phyloP scores from a whole-genome alignment of 2,113 vertebrate genomes.

The Gymnogyps californianus region DNA sequence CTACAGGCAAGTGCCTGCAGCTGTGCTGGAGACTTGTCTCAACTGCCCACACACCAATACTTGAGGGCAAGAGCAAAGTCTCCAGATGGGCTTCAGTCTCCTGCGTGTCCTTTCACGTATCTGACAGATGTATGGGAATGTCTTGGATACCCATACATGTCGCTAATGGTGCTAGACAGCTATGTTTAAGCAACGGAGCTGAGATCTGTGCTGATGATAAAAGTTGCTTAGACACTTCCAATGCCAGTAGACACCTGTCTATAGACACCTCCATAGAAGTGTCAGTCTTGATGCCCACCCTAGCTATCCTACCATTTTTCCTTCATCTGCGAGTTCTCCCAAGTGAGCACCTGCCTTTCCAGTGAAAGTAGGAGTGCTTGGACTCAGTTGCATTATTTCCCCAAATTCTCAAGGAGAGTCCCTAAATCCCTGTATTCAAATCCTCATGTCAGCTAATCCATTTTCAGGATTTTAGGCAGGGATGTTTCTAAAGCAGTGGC shows the following conservation, averaged over 20 bases:
- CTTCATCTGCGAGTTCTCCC: not conserved
- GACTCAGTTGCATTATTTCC: not conserved
- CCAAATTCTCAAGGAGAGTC: not conserved
- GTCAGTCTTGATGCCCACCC: not conserved
- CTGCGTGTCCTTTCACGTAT: not conserved
- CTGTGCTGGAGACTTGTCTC: not conserved
- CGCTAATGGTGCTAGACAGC: not conserved
- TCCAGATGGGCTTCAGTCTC: not conserved
- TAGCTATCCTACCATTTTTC: not conserved
- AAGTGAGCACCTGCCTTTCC: not conserved
- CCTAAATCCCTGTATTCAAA: not conserved
- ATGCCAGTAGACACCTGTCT: not conserved
- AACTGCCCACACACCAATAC: not conserved
- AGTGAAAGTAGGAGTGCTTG: not conserved
- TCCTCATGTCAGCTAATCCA: not conserved
- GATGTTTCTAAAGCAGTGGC: not conserved
- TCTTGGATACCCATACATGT: not conserved
- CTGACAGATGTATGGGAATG: not conserved
- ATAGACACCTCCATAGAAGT: not conserved
- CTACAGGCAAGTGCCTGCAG: not conserved
- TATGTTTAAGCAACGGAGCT: not conserved
- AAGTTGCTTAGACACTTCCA: not conserved
- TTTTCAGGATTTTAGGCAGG: not conserved
- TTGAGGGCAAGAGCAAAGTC: not conserved
- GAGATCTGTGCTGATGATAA: not conserved